Base-by-base conservation (phyloP, 2,888 invertebrate genomes). In the Drosophila anomalata region DNA sequence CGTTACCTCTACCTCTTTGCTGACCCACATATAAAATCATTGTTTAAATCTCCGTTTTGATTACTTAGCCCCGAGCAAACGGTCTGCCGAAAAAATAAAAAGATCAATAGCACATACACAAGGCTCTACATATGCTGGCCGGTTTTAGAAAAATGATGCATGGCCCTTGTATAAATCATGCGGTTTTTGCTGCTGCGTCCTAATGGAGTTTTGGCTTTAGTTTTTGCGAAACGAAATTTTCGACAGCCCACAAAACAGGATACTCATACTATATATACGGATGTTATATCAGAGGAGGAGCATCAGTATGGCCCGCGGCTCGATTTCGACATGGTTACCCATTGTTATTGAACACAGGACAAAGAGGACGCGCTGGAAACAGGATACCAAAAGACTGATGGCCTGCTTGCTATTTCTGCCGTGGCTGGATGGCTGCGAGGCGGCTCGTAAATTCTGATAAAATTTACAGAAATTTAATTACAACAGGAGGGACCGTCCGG, bases 401-500 rank as follows among this genome's bases (percentile, higher is more conserved):
- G 46, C 33, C 51, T 51, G n/a, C 12, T 20, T 12, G 24, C 46
- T 22, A 22, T 24, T 24, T 7, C 33, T 31, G 29, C 53, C 20
- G 51, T 14, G 11, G 22, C 41, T 20, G 11, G 39, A 29, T 20
- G 24, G 11, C 36, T 44, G 50, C 44, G 51, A 46, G 54, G 51
- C 55, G 54, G 71, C 36, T 60, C 82, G 75, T 76, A 85, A 79
- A 87, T 82, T 84, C 63, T 78, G 82, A 75, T 79, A 73, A 75
- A 70, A 79, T 82, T 72, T 71, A 70, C 76, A 53, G 70, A 82
- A 84, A 84, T 87, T 84, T 84, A 84, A 84, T 87, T 87, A 82
- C 78, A 71, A 50, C 31, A 54, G 50, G 51, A 17, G 17, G 9
- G 52, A 70, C 67, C 22, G 31, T 46, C 57, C 55, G 33, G 39